Conservation (phyloP, 2,797 vertebrate species). For the Valencia hispanica region DNA sequence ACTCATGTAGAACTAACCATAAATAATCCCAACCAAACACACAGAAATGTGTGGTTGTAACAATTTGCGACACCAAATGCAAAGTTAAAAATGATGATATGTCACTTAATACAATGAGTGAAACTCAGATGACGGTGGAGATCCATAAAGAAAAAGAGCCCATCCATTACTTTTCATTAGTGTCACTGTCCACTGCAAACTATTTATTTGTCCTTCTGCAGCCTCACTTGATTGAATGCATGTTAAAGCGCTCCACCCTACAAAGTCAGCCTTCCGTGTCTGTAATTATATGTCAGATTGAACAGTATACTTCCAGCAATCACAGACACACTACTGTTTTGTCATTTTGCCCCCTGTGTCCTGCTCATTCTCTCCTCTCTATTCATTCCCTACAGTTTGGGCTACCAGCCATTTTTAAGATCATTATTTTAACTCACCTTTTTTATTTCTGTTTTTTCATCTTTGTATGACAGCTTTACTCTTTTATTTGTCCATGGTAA, state of each 20-base stretch:
- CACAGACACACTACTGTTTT: constrained; percentile 8
- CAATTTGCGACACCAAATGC: no score
- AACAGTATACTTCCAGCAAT: constrained; percentile 28
- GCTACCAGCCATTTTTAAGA: constrained; percentile 34
- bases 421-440: constrained; percentile 12
- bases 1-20: background rate
- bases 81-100: no score
- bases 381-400: background rate
- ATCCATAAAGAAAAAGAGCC: constrained; percentile 49
- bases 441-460: background rate
- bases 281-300: constrained; percentile 62
- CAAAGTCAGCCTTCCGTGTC: constrained; percentile 30
- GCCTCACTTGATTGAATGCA: constrained; percentile 56
- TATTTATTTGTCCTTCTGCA: constrained; percentile 28
- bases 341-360: background rate
- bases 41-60: no score
- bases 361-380: constrained; percentile 7
- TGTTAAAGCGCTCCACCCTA: constrained; percentile 23
- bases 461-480: background rate
- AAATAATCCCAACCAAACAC: background rate
- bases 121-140: constrained; percentile 26
- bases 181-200: constrained; percentile 38
- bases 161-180: constrained; percentile 70
- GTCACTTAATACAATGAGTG: background rate
- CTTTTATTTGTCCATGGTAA: background rate